Evolutionary conservation across 2,888 invertebrate species (phyloP).

Genomic region (Caprella mutica): DNA sequence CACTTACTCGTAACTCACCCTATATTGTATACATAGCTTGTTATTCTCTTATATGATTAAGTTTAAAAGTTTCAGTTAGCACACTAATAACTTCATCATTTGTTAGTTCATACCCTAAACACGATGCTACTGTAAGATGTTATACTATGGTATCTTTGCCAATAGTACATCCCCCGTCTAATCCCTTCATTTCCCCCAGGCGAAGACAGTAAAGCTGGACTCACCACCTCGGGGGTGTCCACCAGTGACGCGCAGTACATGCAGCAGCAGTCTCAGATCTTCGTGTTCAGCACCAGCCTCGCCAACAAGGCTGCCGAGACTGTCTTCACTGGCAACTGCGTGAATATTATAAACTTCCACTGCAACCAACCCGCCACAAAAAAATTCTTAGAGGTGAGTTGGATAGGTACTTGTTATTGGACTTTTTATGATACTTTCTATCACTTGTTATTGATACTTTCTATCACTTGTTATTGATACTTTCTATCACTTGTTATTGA

Average conservation of each 20-base stretch:
- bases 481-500: too few species aligned
- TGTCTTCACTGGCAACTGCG: slow-evolving; percentile 75
- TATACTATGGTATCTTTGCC: not conserved
- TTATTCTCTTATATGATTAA: too few species aligned
- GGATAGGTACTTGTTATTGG: too few species aligned
- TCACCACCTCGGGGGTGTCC: slow-evolving; percentile 21
- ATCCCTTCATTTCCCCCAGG: not conserved
- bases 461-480: too few species aligned
- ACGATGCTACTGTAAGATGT: not conserved
- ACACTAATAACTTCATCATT: too few species aligned
- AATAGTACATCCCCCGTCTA: too few species aligned
- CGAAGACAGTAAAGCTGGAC: slow-evolving; percentile 10
- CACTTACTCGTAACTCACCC: not conserved
- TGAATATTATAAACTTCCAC: slow-evolving; percentile 86
- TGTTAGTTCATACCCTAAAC: too few species aligned
- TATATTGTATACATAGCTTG: not conserved
- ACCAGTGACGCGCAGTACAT: slow-evolving; percentile 63
- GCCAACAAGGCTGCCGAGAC: slow-evolving; percentile 92
- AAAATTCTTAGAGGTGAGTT: slow-evolving; percentile 71
- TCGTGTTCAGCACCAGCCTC: slow-evolving; percentile 86
- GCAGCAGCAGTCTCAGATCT: slow-evolving; percentile 96
- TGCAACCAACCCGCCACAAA: slow-evolving; percentile 91
- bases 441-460: too few species aligned
- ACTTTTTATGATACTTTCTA: too few species aligned
- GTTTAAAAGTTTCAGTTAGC: too few species aligned